A percentile compares a stretch with the other conserved stretches of the same genome.
These are phyloP conservation scores for Tenthredo mesomela DNA, from an alignment of 2,888 invertebrate species.

Conservation along the genomic window DNA sequence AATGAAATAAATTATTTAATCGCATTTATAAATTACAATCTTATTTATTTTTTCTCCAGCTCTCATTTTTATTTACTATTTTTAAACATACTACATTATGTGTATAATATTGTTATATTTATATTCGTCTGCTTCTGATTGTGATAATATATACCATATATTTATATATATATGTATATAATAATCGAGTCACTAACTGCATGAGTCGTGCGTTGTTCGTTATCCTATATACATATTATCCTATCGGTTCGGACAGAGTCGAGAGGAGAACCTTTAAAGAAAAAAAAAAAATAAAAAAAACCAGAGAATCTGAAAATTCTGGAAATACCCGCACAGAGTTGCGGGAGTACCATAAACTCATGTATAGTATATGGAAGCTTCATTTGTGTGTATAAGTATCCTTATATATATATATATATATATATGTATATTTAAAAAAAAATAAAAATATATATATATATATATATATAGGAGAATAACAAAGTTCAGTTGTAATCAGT, in stretches of 20 bases:
- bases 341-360: not conserved
- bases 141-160: not conserved
- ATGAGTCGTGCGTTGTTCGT: not conserved
- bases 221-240: not conserved
- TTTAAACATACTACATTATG: no score
- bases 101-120: no score
- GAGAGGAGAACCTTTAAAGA: not conserved
- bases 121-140: constrained; percentile 3
- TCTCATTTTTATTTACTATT: not conserved
- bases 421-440: no score
- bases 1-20: not conserved
- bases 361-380: not conserved
- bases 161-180: not conserved
- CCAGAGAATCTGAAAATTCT: not conserved
- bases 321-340: not conserved
- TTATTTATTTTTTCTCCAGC: not conserved
- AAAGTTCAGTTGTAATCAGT: constrained; percentile 47
- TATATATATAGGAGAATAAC: constrained; percentile 36
- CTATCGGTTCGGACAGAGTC: not conserved
- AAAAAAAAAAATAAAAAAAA: not conserved
- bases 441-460: not conserved
- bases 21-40: no score
- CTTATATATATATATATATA: not conserved
- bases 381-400: not conserved
- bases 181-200: not conserved